Evolutionary conservation across 2,888 invertebrate species (phyloP), one percentile per base, ranked within the genome.

Genomic region (Meandrusa payeni): DNA sequence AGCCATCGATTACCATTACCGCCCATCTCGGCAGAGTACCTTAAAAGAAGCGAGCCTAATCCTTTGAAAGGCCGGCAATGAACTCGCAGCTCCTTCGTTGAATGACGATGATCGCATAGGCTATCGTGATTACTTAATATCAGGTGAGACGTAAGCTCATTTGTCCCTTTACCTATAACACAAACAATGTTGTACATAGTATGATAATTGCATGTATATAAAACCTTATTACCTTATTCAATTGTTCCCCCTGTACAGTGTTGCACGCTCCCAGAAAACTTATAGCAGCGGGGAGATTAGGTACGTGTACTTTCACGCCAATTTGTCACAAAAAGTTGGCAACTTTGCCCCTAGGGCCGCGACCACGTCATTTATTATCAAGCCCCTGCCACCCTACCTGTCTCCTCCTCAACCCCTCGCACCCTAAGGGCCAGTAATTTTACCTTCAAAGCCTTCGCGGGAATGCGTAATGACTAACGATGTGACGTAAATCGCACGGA

Each of bases 271-370:
- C 22, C 33, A 41, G 34, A 41, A 49, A 50, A 51, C 41, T 51
- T 27, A 5, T 20, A 41, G 20, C 15, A 2, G 6, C 13, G 24
- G 5, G 50, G 42, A 51, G 46, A 54, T 77, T 76, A 75, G 72
- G 59, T 61, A 47, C 62, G 75, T 76, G 77, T 73, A 80, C 80
- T 81, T 77, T 78, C 67, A 68, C 64, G 65, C 78, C 73, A 82
- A 85, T 85, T 83, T 86, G 85, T 83, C 85, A 86, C 78, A 82
- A 82, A 85, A 85, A 85, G 80, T 83, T 79, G 69, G 69, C 71
- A 72, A 77, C 74, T 76, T 72, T 63, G 61, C 72, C 80, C 80
- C 71, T 48, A 51, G 65, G 70, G 67, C 54, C 56, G 55, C 54
- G 47, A 43, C 54, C 48, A 55, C 59, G 71, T 80, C 83, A 83